Evolutionary conservation across 2,888 invertebrate genomes (phyloP).

Genomic region (Hipparchia semele): DNA sequence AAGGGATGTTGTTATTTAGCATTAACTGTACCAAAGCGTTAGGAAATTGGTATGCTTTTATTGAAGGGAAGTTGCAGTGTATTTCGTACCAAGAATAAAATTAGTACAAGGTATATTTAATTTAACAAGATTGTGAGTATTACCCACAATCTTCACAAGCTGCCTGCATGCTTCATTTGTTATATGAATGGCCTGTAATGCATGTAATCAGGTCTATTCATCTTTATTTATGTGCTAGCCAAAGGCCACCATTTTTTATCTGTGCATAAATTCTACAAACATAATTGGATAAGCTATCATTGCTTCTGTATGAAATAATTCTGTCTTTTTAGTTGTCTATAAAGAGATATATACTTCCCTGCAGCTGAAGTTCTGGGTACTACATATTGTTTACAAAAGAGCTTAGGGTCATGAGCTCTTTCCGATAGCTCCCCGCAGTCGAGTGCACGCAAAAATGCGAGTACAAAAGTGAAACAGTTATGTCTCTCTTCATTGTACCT

Average conservation of each 20-base stretch:
- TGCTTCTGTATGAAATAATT: constrained; percentile 76
- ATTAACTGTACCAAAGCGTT: neutral
- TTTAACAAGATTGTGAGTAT: too few relatives aligned
- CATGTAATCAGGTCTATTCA: neutral
- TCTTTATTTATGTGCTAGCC: neutral
- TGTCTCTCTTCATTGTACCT: constrained; percentile 89
- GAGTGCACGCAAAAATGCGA: constrained; percentile 89
- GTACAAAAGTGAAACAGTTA: constrained; percentile 94
- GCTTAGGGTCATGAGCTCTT: constrained; percentile 86
- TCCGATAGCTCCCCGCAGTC: constrained; percentile 88
- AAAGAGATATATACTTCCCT: constrained; percentile 92
- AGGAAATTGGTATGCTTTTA: neutral
- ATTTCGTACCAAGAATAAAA: neutral
- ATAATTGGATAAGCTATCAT: constrained; percentile 54
- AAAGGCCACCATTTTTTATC: constrained; percentile 1
- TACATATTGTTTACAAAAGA: constrained; percentile 91
- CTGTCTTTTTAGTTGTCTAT: constrained; percentile 86
- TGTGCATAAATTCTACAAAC: constrained; percentile 28
- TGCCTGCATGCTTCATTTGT: too few relatives aligned
- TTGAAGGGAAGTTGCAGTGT: neutral
- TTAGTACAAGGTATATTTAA: too few relatives aligned
- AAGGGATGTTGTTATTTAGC: neutral
- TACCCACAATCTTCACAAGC: too few relatives aligned
- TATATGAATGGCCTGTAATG: too few relatives aligned
- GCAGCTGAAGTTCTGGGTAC: constrained; percentile 91